A percentile compares a stretch with the other conserved stretches of the same genome.
phyloP scores from a whole-genome alignment of 2,113 vertebrate species.

The Phodopus roborovskii region DNA sequence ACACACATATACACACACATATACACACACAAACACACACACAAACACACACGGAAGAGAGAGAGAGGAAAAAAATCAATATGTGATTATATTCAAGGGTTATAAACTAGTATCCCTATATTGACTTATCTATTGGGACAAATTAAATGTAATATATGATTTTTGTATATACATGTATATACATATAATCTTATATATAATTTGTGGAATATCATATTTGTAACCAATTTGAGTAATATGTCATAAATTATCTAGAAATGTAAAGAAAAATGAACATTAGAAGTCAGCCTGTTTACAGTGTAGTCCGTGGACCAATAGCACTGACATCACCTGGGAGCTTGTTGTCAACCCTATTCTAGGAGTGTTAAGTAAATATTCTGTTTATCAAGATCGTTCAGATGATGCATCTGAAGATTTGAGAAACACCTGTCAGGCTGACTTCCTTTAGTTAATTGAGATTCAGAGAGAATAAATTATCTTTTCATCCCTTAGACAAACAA shows the following conservation, averaged over 20 bases:
- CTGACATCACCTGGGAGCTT: neutral
- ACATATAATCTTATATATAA: neutral
- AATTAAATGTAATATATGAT: neutral
- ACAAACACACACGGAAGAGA: neutral
- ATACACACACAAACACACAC: neutral
- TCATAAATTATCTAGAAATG: slow-evolving; percentile 20
- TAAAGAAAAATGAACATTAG: slow-evolving; percentile 32
- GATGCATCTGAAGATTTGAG: slow-evolving; percentile 27
- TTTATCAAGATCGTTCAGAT: neutral
- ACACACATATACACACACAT: neutral
- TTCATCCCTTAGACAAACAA: slow-evolving; percentile 16
- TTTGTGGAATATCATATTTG: neutral
- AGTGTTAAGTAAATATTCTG: neutral
- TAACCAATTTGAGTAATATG: neutral
- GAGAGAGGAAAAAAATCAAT: neutral
- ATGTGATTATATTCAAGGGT: slow-evolving; percentile 24
- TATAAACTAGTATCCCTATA: neutral
- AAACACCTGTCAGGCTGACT: neutral
- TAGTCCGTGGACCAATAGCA: neutral
- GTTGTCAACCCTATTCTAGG: neutral
- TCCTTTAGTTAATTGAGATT: slow-evolving; percentile 53
- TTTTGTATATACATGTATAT: neutral
- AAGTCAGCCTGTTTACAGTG: neutral
- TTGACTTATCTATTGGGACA: slow-evolving; percentile 16
- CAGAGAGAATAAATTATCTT: slow-evolving; percentile 29